Conservation (phyloP, 2,113 vertebrate species). For the Semicossyphus pulcher region DNA sequence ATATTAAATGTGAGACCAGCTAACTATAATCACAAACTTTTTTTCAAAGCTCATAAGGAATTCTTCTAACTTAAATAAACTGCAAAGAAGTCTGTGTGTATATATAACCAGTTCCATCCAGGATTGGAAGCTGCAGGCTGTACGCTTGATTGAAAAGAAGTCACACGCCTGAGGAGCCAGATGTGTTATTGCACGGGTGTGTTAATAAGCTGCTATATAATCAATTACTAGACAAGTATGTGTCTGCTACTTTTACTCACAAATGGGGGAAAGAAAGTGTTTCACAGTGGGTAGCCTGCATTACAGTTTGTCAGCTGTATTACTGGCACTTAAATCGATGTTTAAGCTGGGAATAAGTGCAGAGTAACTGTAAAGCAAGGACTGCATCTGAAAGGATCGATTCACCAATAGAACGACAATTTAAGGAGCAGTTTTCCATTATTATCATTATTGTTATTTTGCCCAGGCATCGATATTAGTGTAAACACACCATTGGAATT, state of each 20-base stretch:
- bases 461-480: too few relatives aligned
- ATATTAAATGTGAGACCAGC: slow-evolving; percentile 45
- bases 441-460: background rate
- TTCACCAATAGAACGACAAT: slow-evolving; percentile 10
- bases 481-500: too few relatives aligned
- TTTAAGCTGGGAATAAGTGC: slow-evolving; percentile 11
- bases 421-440: background rate
- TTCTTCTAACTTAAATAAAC: slow-evolving; percentile 42
- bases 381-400: slow-evolving; percentile 8
- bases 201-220: slow-evolving; percentile 50
- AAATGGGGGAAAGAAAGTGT: slow-evolving; percentile 2
- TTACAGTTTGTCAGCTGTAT: slow-evolving; percentile 3
- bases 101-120: background rate
- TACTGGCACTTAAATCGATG: slow-evolving; percentile 41
- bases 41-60: slow-evolving; percentile 36
- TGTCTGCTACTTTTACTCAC: slow-evolving; percentile 29
- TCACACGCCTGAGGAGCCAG: slow-evolving; percentile 22
- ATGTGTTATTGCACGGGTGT: slow-evolving; percentile 46
- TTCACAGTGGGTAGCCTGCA: slow-evolving; percentile 25
- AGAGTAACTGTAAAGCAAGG: background rate
- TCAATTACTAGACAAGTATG: slow-evolving; percentile 40
- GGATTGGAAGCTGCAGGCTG: background rate
- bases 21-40: slow-evolving; percentile 45
- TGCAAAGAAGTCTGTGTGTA: background rate
- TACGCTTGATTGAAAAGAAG: slow-evolving; percentile 19